These are phyloP conservation scores for Macaca nemestrina DNA, from an alignment of 2,113 vertebrate species.

Conservation along the genomic window DNA sequence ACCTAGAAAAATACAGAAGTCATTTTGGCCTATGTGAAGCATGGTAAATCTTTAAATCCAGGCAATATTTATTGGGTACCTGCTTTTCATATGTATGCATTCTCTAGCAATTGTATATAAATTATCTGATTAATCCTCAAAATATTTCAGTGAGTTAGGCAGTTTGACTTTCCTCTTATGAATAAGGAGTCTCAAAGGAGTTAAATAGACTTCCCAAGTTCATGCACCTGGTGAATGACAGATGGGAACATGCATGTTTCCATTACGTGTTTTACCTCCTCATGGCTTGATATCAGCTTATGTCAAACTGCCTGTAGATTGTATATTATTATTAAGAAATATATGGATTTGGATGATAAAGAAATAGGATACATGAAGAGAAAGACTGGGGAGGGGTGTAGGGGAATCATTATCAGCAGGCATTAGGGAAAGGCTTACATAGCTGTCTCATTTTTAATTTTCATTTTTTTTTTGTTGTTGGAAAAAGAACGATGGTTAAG, in stretches of 20 bases:
- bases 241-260: rapidly evolving
- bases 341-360: background rate
- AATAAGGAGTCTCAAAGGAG: too few relatives aligned
- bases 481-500: background rate
- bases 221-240: too few relatives aligned
- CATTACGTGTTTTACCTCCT: rapidly evolving
- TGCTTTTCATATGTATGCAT: rapidly evolving
- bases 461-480: too few relatives aligned
- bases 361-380: background rate
- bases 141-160: rapidly evolving
- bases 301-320: background rate
- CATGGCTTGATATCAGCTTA: rapidly evolving
- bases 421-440: background rate
- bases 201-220: too few relatives aligned
- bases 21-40: rapidly evolving
- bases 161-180: background rate
- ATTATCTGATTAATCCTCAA: background rate
- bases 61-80: too few relatives aligned
- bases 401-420: background rate
- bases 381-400: rapidly evolving
- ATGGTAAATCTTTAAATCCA: background rate
- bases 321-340: background rate
- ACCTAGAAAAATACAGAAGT: rapidly evolving
- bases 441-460: background rate
- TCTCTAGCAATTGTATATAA: background rate